Evolutionary conservation across 2,888 invertebrate genomes (phyloP), one percentile per base, ranked within the genome.

Genomic region (Pharmacophagus antenor): DNA sequence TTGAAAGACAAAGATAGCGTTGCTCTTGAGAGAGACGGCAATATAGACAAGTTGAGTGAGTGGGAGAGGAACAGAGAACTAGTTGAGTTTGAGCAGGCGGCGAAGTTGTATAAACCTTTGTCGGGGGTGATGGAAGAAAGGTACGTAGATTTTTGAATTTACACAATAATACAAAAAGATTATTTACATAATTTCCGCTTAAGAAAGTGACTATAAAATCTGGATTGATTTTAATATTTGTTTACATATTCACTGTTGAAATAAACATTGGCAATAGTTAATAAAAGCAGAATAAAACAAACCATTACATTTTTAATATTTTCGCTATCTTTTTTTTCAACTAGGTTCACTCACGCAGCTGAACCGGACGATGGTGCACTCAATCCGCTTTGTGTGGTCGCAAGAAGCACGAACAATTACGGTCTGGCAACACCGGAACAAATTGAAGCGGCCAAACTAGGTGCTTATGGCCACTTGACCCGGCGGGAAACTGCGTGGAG

Each of bases 1-100:
- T 71, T 83, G 61, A 70, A 70, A 7, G 76, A 79, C 63, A 79
- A 73, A 51, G 67, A 65, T 2, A 63, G 63, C 7, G 68, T 67
- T 58, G 18, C 65, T 69, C 50, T 68, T 31, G 80, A 78, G 47
- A 67, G 72, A 22, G 80, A 80, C 2, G 63, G 68, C 20, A 64
- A 55, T 51, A 85, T 75, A 27, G 92, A 84, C 47, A 79, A 65
- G 18, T 56, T 97, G 85, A 94, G 94, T 0, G 94, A 95, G 72
- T 97, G 96, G 96, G 97, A 98, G 76, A 92, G 92, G 69, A 94
- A 95, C 67, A 93, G 94, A 67, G 98, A 98, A 78, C 82, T 91
- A 65, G 88, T 92, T 58, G 97, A 98, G 78, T 98, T 98, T 77
- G 93, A 95, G 51, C 94, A 95, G 74, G 95, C 96, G 0, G 92